These are phyloP conservation scores for Forbesichthys papilliferus DNA, from an alignment of 2,113 vertebrate genomes.

Conservation along the genomic window DNA sequence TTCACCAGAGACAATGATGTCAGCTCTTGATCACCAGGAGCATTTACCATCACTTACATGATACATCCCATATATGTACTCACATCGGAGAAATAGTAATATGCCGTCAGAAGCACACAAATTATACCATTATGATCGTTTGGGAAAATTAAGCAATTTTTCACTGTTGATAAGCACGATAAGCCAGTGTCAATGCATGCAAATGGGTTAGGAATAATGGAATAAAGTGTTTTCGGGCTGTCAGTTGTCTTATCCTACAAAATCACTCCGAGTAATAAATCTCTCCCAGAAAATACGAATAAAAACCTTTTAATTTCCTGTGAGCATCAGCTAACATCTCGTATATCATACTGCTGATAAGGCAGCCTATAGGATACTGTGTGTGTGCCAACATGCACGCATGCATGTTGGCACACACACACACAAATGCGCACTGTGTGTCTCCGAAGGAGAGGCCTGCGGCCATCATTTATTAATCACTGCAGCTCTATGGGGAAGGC, in stretches of 20 bases:
- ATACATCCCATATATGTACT: neutral
- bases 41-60: too few species aligned
- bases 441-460: constrained; percentile 39
- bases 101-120: neutral
- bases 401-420: constrained; percentile 1
- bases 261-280: neutral
- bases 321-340: constrained; percentile 7
- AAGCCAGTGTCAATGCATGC: neutral
- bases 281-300: constrained; percentile 28
- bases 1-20: too few species aligned
- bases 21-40: too few species aligned
- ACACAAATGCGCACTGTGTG: constrained; percentile 4
- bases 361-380: constrained; percentile 36
- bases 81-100: neutral
- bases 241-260: neutral
- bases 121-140: too few species aligned
- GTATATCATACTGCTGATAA: constrained; percentile 10
- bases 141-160: neutral
- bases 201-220: neutral
- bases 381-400: neutral
- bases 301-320: constrained; percentile 50
- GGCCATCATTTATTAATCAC: constrained; percentile 67
- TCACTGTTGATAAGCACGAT: neutral
- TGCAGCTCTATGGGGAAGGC: constrained; percentile 4
- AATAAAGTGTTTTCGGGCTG: neutral